Base-by-base conservation (phyloP, 2,113 vertebrate species). In the Bubo bubo region DNA sequence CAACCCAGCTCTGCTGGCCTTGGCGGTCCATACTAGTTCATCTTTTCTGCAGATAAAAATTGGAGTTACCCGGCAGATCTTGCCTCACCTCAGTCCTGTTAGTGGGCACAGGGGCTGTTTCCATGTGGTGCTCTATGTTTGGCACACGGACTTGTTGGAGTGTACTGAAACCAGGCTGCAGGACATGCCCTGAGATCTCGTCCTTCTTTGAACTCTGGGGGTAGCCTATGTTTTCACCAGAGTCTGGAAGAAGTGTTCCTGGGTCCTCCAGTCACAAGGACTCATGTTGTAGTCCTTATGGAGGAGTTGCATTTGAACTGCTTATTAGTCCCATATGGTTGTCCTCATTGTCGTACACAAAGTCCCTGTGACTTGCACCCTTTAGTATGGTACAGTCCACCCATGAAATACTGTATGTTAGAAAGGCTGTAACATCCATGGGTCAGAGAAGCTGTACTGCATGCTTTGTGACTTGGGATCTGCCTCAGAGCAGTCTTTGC, bases 91-190 rank as follows among this genome's bases (percentile, higher is more conserved):
- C 56, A 12, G 26, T 5, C 14, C 39, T 26, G 28, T 8, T 52
- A 52, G 43, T 19, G n/a, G 9, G 26, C 71, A 14, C 35, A 30
- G 39, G 22, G 34, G 7, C 45, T 79, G 22, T 74, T 67, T 50
- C 60, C 67, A 22, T 62, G 17, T 2, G 1, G 32, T 22, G 39
- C 28, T 41, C 28, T 1, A 0, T 59, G 45, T 24, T 39, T 45
- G 82, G 59, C 26, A 15, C 11, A 1, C 0, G 2, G 8, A 5
- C 11, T 6, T 3, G 7, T 3, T 50, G 47, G 24, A 50, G 21
- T 18, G 28, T 71, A 1, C 45, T 60, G 71, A 32, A 56, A 67
- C 19, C 62, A 12, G 45, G 28, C n/a, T 60, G 4, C 12, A 21
- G n/a, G 43, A 3, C 9, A 8, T 55, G n/a, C 26, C 30, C 52